Conservation (phyloP, 2,113 vertebrate genomes). For the Barbus barbus region DNA sequence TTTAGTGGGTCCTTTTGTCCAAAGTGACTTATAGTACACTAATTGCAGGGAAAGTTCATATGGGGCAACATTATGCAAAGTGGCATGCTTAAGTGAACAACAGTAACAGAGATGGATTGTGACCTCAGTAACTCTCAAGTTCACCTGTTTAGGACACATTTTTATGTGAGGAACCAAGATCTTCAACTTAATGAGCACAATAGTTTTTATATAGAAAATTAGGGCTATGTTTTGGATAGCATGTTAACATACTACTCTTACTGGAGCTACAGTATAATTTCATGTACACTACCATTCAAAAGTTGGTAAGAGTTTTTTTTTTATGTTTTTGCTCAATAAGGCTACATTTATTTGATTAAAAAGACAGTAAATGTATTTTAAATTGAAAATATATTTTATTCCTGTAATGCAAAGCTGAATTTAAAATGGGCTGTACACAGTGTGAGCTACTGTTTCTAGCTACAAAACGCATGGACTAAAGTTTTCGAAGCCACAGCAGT, state of each 20-base stretch:
- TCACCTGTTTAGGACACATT: neutral
- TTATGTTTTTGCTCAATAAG: too few relatives aligned
- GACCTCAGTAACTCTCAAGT: neutral
- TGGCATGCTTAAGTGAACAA: neutral
- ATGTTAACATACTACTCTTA: too few relatives aligned
- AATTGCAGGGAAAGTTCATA: slow-evolving; percentile 1
- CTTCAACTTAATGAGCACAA: neutral
- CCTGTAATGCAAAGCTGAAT: too few relatives aligned
- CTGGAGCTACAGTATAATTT: neutral
- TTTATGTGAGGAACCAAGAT: neutral
- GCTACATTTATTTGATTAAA: too few relatives aligned
- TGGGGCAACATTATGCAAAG: neutral
- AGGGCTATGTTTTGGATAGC: neutral
- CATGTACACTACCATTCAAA: neutral
- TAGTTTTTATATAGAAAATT: neutral
- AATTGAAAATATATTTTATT: too few relatives aligned
- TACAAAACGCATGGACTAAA: neutral
- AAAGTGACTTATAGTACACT: neutral
- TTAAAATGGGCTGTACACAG: too few relatives aligned
- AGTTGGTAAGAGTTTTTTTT: neutral
- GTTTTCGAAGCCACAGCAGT: neutral
- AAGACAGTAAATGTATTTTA: too few relatives aligned
- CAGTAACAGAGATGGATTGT: neutral
- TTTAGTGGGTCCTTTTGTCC: slow-evolving; percentile 10
- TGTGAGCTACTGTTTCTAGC: neutral